A percentile compares a stretch with the other conserved stretches of the same genome.
Evolutionary conservation across 2,797 vertebrate genomes (phyloP).

Genomic region (Phylloscopus collybita): DNA sequence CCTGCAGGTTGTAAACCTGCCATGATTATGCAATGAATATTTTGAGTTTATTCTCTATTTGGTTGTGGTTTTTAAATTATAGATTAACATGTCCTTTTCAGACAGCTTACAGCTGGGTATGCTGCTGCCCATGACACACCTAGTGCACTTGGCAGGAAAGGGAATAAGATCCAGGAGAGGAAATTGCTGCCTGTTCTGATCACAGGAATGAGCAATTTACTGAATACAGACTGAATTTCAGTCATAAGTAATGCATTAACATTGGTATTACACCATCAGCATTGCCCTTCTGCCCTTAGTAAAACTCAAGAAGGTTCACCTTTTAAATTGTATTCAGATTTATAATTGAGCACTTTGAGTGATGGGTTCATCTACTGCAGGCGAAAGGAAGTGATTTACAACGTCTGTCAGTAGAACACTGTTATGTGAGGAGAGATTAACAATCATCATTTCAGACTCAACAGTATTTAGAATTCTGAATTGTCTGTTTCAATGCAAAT

Average conservation of each 20-base stretch:
- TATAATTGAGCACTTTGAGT: slow-evolving; percentile 38
- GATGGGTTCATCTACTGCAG: slow-evolving; percentile 28
- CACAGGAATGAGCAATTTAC: not conserved
- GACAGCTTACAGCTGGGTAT: not conserved
- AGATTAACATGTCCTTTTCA: not conserved
- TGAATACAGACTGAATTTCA: not conserved
- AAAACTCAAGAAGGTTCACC: not conserved
- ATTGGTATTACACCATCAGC: not conserved
- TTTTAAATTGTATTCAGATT: not conserved
- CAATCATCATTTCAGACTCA: slow-evolving; percentile 70
- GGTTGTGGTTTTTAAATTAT: not conserved
- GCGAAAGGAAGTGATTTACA: slow-evolving; percentile 45
- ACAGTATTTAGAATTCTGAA: slow-evolving; percentile 73
- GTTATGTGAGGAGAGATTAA: slow-evolving; percentile 55
- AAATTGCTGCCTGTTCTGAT: not conserved
- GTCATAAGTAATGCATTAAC: slow-evolving; percentile 29
- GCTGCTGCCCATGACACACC: not conserved
- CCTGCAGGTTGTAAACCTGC: not conserved
- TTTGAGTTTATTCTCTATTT: not conserved
- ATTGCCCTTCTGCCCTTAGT: slow-evolving; percentile 8
- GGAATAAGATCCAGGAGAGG: not conserved
- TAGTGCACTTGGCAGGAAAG: not conserved
- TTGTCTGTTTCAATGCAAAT: slow-evolving; percentile 71
- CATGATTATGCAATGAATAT: not conserved
- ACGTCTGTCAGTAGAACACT: slow-evolving; percentile 43